These are phyloP conservation scores for Exaiptasia diaphana DNA, from an alignment of 64 coral and sea anemone genomes.

Conservation along the genomic window DNA sequence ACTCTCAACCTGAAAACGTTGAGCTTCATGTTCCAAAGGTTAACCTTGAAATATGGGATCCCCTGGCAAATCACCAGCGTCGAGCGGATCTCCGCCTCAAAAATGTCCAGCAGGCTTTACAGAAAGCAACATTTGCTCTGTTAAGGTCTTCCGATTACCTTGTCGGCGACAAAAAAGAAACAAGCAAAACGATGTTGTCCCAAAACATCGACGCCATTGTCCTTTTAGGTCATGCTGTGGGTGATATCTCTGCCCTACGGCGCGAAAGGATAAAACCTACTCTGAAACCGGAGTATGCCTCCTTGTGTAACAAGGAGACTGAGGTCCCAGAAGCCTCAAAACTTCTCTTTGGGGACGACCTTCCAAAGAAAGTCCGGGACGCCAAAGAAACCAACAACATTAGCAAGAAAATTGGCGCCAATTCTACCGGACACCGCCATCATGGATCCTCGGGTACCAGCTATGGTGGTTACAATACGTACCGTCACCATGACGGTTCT, in stretches of 20 bases:
- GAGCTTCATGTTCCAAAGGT: not conserved
- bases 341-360: not conserved
- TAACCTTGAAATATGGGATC: constrained; percentile 42
- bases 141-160: constrained; percentile 1
- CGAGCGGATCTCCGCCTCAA: constrained; percentile 39
- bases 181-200: not conserved
- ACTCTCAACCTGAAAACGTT: not conserved
- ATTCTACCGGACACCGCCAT: not conserved
- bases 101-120: constrained; percentile 35
- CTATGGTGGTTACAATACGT: not conserved
- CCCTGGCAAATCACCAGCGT: not conserved
- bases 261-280: constrained; percentile 3
- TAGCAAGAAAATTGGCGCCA: not conserved
- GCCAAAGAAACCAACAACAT: not conserved
- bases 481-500: not conserved
- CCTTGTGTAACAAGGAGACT: not conserved
- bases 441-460: not conserved
- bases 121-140: constrained; percentile 31
- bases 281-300: not conserved
- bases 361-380: not conserved
- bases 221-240: constrained; percentile 1
- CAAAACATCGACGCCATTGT: constrained; percentile 4
- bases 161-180: not conserved
- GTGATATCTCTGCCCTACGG: not conserved
- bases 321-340: not conserved